phyloP scores from a whole-genome alignment of 2,888 invertebrate species.

The Temnothorax ravouxi region DNA sequence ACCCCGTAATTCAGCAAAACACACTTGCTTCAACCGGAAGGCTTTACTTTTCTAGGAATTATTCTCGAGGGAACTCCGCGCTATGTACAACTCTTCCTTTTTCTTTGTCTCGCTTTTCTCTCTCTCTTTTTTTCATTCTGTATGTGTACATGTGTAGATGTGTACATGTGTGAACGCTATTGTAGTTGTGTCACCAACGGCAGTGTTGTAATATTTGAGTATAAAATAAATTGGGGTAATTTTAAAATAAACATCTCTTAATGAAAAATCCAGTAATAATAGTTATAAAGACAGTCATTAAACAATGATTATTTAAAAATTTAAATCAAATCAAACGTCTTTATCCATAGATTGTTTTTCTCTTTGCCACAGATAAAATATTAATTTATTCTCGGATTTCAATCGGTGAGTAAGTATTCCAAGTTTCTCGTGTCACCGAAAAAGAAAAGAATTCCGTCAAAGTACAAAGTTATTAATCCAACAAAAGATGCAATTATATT shows the following conservation, averaged over 20 bases:
- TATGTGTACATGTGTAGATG: not conserved
- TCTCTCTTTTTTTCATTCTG: not conserved
- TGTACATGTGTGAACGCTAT: not conserved
- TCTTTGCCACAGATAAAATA: not conserved
- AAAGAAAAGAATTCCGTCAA: not conserved
- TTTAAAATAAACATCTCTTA: not conserved
- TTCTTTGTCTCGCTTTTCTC: conserved; percentile 45
- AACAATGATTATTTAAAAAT: not conserved
- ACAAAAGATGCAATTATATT: not conserved
- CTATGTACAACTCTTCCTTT: conserved; percentile 51
- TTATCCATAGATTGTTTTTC: not conserved
- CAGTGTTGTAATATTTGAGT: not conserved
- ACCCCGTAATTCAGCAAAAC: conserved; percentile 70
- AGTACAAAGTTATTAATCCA: not conserved
- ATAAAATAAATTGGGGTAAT: not conserved
- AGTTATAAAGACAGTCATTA: conserved; percentile 1
- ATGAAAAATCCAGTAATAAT: not conserved
- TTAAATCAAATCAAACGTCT: not conserved
- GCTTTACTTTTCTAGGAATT: conserved; percentile 70
- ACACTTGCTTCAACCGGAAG: conserved; percentile 54
- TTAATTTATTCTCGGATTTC: not conserved
- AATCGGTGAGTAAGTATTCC: not conserved
- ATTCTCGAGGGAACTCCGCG: conserved; percentile 63
- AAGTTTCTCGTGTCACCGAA: not conserved
- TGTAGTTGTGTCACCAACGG: conserved; percentile 5